phyloP scores from a whole-genome alignment of 2,888 invertebrate genomes.

The Molorchus minor region DNA sequence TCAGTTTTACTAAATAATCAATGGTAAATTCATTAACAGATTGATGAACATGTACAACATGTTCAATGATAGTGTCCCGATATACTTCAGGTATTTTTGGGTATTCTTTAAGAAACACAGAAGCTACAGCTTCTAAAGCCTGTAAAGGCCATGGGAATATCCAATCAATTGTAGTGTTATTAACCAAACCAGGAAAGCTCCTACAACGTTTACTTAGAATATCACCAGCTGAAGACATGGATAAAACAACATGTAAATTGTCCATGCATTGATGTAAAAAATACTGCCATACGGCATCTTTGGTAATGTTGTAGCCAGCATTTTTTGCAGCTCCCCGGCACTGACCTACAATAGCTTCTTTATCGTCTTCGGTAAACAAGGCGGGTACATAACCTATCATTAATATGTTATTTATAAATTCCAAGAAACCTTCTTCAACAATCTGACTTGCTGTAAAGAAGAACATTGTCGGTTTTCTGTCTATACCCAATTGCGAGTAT shows the following conservation, averaged over 20 bases:
- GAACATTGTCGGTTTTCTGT: slow-evolving; percentile 82
- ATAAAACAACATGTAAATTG: slow-evolving; percentile 89
- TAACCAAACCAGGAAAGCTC: slow-evolving; percentile 91
- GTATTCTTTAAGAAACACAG: slow-evolving; percentile 80
- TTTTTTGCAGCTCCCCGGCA: slow-evolving; percentile 75
- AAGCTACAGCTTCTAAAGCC: slow-evolving; percentile 87
- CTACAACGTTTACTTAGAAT: slow-evolving; percentile 83
- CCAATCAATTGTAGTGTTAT: slow-evolving; percentile 94
- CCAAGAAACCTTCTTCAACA: slow-evolving; percentile 84
- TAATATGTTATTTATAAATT: slow-evolving; percentile 90
- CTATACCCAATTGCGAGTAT: slow-evolving; percentile 80
- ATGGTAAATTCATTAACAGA: slow-evolving; percentile 76
- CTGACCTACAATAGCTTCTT: slow-evolving; percentile 78
- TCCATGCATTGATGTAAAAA: slow-evolving; percentile 81
- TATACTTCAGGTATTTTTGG: slow-evolving; percentile 55
- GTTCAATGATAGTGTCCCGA: slow-evolving; percentile 77
- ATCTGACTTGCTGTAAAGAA: slow-evolving; percentile 86
- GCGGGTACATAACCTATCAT: slow-evolving; percentile 88
- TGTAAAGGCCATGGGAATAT: slow-evolving; percentile 93
- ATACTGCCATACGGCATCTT: slow-evolving; percentile 87
- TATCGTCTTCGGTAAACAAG: slow-evolving; percentile 88
- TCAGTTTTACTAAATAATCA: slow-evolving; percentile 77
- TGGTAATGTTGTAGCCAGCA: slow-evolving; percentile 77
- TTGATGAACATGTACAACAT: slow-evolving; percentile 87
- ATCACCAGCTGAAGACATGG: slow-evolving; percentile 90